A percentile compares a stretch with the other conserved stretches of the same genome.
Conservation (phyloP, 2,797 vertebrate species). For the Myioborus melanocephalus region DNA sequence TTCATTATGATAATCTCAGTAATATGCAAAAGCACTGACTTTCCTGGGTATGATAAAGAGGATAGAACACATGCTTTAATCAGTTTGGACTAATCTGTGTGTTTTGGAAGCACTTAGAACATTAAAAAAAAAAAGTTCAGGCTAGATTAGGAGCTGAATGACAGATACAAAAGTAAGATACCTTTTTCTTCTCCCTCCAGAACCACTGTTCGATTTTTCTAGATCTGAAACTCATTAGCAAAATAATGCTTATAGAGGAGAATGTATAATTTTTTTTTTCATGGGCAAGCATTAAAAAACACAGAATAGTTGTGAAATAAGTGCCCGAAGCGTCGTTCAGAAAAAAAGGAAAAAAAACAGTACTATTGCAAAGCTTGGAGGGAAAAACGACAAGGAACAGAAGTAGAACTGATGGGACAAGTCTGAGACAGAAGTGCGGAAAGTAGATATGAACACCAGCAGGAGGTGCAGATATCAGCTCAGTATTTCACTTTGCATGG, state of each 20-base stretch:
- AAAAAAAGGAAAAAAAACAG: neutral
- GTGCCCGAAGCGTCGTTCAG: neutral
- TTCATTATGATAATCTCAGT: slow-evolving; percentile 1
- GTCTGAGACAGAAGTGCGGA: neutral
- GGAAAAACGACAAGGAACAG: neutral
- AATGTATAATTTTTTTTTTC: neutral
- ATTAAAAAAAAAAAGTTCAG: neutral
- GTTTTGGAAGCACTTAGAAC: slow-evolving; percentile 40
- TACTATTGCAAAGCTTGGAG: neutral
- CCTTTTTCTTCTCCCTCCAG: neutral
- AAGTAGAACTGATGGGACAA: neutral
- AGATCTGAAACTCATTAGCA: neutral
- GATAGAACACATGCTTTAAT: neutral
- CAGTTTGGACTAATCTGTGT: slow-evolving; percentile 30
- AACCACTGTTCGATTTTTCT: neutral
- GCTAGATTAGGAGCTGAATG: slow-evolving; percentile 25
- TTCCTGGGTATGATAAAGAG: slow-evolving; percentile 20
- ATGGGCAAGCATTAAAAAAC: neutral
- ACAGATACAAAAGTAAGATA: neutral
- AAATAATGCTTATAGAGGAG: neutral
- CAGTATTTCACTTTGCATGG: neutral
- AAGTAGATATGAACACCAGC: neutral
- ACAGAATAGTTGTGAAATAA: neutral
- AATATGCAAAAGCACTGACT: slow-evolving; percentile 27
- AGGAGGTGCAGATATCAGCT: neutral